Percentiles rank a stretch among this genome's conserved stretches.
Conservation (phyloP, 2,888 invertebrate genomes). For the Xylota sylvarum region DNA sequence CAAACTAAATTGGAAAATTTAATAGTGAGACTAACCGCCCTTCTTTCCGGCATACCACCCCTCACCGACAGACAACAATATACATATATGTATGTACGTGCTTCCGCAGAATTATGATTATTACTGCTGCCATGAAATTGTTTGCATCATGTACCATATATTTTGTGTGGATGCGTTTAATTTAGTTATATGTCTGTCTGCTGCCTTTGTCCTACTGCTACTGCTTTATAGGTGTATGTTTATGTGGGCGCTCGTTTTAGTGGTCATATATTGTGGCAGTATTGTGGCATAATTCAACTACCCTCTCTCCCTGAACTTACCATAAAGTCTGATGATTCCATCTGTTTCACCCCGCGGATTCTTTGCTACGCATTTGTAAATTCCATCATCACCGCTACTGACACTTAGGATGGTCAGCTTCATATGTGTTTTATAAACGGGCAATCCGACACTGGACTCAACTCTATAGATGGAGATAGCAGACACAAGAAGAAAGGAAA, state of each 20-base stretch:
- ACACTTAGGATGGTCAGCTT: conserved; percentile 92
- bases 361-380: conserved; percentile 93
- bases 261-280: conserved; percentile 46
- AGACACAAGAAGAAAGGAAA: conserved; percentile 12
- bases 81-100: no score
- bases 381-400: conserved; percentile 92
- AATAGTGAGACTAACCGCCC: conserved; percentile 73
- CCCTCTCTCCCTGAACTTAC: conserved; percentile 87
- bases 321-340: conserved; percentile 94
- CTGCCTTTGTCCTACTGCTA: conserved; percentile 17
- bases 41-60: conserved; percentile 30
- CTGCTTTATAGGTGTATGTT: not conserved
- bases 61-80: conserved; percentile 57
- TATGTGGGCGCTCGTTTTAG: conserved; percentile 42
- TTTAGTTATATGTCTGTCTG: conserved; percentile 70
- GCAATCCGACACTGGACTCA: conserved; percentile 89
- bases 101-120: conserved; percentile 77
- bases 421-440: conserved; percentile 95
- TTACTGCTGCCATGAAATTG: conserved; percentile 75
- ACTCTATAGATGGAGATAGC: conserved; percentile 81
- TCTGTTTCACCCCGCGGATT: conserved; percentile 96
- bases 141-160: conserved; percentile 70
- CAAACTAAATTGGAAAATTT: conserved; percentile 77
- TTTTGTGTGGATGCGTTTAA: conserved; percentile 73
- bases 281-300: conserved; percentile 58